phyloP scores from a whole-genome alignment of 2,888 invertebrate species.

The Aspidiotus destructor region DNA sequence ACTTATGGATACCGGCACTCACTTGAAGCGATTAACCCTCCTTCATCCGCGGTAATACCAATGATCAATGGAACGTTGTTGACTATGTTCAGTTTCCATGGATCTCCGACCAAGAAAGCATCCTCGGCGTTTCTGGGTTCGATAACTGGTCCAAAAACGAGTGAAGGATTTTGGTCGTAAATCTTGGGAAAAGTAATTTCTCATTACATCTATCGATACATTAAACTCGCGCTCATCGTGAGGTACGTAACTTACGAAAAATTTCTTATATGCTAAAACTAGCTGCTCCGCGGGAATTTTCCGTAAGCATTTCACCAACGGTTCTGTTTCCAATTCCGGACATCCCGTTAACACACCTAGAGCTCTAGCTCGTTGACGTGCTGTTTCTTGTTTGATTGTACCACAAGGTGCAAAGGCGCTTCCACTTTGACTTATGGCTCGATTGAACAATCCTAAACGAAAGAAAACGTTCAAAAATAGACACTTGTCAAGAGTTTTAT shows the following conservation, averaged over 20 bases:
- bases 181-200: no score
- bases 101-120: neutral
- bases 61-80: neutral
- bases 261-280: neutral
- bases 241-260: neutral
- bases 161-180: no score
- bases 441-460: neutral
- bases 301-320: neutral
- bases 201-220: no score
- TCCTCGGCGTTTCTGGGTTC: neutral
- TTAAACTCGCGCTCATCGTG: no score
- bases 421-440: neutral
- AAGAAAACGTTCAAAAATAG: no score
- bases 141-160: neutral
- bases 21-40: neutral
- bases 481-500: no score
- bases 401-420: neutral
- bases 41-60: neutral
- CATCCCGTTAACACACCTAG: neutral
- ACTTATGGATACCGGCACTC: no score
- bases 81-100: conserved; percentile 1
- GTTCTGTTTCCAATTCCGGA: neutral
- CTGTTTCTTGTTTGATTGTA: neutral
- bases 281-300: neutral
- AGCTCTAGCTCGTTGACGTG: neutral